Percentiles rank a stretch among this genome's conserved stretches.
Evolutionary conservation across 1,140 invertebrate species (phyloP).

Genomic region (Drosophila pseudoobscura): DNA sequence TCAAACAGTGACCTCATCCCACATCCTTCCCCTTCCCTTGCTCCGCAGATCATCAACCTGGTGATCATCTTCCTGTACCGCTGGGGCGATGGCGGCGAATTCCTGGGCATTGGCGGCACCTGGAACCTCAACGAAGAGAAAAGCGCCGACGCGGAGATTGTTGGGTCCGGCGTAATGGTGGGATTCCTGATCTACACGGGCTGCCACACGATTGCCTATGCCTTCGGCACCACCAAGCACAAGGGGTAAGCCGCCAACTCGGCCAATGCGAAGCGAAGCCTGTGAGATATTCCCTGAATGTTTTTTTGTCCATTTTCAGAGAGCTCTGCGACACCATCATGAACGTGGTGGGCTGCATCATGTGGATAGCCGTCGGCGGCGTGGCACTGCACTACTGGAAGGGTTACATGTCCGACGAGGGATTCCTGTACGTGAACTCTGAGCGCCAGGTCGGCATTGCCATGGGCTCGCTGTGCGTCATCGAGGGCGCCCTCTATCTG

Average conservation of each 20-base stretch:
- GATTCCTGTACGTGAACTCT: conserved; percentile 86
- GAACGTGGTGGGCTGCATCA: conserved; percentile 92
- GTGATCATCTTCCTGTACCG: conserved; percentile 92
- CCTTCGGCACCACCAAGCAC: conserved; percentile 90
- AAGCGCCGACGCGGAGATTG: conserved; percentile 92
- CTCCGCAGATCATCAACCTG: conserved; percentile 88
- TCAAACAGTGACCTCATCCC: conserved; percentile 34
- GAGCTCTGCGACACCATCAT: conserved; percentile 90
- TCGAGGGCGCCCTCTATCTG: conserved; percentile 90
- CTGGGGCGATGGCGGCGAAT: conserved; percentile 90
- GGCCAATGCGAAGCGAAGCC: not conserved
- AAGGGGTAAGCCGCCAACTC: conserved; percentile 85
- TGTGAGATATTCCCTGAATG: not conserved
- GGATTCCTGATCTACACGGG: conserved; percentile 92
- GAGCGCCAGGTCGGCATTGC: conserved; percentile 91
- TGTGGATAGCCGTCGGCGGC: conserved; percentile 92
- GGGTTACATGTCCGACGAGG: conserved; percentile 90
- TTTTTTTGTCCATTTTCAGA: conserved; percentile 82
- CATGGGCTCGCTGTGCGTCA: conserved; percentile 90
- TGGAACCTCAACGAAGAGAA: conserved; percentile 95
- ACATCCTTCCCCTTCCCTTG: conserved; percentile 3
- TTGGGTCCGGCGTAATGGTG: conserved; percentile 92
- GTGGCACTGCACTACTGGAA: conserved; percentile 94
- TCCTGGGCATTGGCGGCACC: conserved; percentile 92
- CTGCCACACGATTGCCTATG: conserved; percentile 88